Base-by-base conservation (phyloP, 2,888 invertebrate species). In the Fissipunctia ypsillon region DNA sequence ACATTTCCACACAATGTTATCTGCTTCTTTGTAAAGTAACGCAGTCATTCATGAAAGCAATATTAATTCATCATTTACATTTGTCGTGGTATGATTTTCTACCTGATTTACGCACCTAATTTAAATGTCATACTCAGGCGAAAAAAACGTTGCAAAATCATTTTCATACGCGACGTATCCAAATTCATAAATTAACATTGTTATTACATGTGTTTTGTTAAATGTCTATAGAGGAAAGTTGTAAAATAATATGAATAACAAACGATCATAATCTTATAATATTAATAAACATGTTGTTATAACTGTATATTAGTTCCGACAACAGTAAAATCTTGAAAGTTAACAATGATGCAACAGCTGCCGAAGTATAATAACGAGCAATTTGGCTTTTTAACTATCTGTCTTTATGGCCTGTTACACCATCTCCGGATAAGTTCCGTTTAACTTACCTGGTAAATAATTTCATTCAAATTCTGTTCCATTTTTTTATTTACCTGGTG, bases 61-160 rank as follows among this genome's bases (percentile, higher is more conserved):
- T 25, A 59, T 72, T 52, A 56, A 74, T 77, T 71, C 9, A 70
- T 68, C 31, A 68, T 76, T 68, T 60, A 12, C 45, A 68, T 67
- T 54, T 14, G n/a, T 31, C 57, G 45, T 61, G 28, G 12, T 57
- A 57, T 63, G 28, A 48, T 41, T 71, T 80, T 78, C n/a, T 68
- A 65, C 16, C 19, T 60, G 65, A 68, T 61, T 78, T 71, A 69
- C 79, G 78, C 43, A 77, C 57, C 9, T 68, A 25, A 76, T 77
- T 63, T 81, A 70, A 81, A 77, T 80, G 35, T 54, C 16, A 57
- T 31, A 61, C 41, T 31, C 41, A 63, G 50, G 64, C 60, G 22
- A 43, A 61, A 78, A 38, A 71, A 69, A 28, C 28, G 5, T n/a
- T 28, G 41, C 3, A 38, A 43, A 43, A 50, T 57, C 1, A 64